Conservation (phyloP, 2,888 invertebrate genomes). For the Eurois occulta region DNA sequence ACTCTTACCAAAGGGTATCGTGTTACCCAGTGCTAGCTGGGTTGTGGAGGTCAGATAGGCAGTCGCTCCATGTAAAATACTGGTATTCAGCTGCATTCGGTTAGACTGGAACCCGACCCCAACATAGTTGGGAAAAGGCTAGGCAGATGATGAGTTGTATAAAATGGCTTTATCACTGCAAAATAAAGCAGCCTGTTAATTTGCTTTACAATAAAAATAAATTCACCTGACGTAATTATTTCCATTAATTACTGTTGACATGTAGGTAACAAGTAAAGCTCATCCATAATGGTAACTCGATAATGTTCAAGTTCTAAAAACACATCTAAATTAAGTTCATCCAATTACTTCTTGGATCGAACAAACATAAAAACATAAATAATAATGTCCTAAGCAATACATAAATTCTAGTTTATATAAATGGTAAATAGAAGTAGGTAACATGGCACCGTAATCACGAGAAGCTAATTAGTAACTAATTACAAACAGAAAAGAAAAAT, state of each 20-base stretch:
- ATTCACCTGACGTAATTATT: background rate
- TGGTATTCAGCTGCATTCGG: too few species aligned
- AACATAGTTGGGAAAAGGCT: too few species aligned
- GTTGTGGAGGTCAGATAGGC: too few species aligned
- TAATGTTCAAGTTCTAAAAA: background rate
- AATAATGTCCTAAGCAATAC: constrained; percentile 5
- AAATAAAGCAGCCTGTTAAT: background rate
- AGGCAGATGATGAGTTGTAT: too few species aligned
- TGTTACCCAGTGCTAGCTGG: too few species aligned
- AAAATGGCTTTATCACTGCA: background rate
- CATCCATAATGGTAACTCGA: background rate
- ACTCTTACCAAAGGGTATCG: too few species aligned
- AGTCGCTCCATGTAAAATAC: too few species aligned
- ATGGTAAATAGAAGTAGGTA: constrained; percentile 5
- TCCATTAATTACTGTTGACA: background rate
- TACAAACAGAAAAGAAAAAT: constrained; percentile 24
- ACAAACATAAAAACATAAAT: background rate
- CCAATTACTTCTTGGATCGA: constrained; percentile 12
- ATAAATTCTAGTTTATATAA: constrained; percentile 15
- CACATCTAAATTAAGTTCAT: background rate
- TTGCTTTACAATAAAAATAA: background rate
- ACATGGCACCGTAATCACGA: constrained; percentile 17
- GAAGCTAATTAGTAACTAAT: constrained; percentile 34
- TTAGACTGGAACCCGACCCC: too few species aligned
- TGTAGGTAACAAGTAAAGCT: background rate